These are phyloP conservation scores for Ceryle rudis DNA, from an alignment of 2,797 vertebrate species.

Conservation along the genomic window DNA sequence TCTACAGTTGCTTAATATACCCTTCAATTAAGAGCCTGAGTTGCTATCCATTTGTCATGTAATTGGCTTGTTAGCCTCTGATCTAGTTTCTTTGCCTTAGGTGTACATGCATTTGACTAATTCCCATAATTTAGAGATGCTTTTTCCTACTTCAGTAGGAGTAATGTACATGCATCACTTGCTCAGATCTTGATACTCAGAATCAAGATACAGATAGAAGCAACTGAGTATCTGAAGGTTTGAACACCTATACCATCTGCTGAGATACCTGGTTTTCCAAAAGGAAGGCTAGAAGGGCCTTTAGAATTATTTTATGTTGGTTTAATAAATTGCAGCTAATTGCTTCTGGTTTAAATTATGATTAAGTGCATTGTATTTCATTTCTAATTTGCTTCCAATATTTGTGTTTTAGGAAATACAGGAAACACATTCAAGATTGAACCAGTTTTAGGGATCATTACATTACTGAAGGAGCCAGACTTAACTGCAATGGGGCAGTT, in stretches of 20 bases:
- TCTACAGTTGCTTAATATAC: slow-evolving; percentile 31
- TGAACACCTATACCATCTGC: neutral
- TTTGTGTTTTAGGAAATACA: slow-evolving; percentile 88
- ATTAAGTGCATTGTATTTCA: neutral
- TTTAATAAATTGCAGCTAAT: neutral
- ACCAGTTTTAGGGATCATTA: slow-evolving; percentile 93
- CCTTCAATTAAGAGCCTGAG: slow-evolving; percentile 38
- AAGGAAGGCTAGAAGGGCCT: neutral
- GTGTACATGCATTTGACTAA: slow-evolving; percentile 54
- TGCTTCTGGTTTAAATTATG: neutral
- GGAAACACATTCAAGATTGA: slow-evolving; percentile 93
- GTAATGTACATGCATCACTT: neutral
- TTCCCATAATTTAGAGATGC: slow-evolving; percentile 14
- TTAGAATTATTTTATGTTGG: neutral
- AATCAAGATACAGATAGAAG: neutral
- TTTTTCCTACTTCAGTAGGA: neutral
- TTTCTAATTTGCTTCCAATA: slow-evolving; percentile 31
- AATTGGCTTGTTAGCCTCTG: slow-evolving; percentile 66
- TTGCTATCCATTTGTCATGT: slow-evolving; percentile 40
- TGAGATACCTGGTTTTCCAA: neutral
- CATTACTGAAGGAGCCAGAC: slow-evolving; percentile 90
- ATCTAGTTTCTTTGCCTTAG: slow-evolving; percentile 57
- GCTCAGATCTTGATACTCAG: neutral
- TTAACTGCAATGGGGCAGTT: slow-evolving; percentile 90
- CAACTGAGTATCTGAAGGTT: neutral